These are phyloP conservation scores for Tenrec ecaudatus DNA, from an alignment of 2,113 vertebrate species.

Conservation along the genomic window DNA sequence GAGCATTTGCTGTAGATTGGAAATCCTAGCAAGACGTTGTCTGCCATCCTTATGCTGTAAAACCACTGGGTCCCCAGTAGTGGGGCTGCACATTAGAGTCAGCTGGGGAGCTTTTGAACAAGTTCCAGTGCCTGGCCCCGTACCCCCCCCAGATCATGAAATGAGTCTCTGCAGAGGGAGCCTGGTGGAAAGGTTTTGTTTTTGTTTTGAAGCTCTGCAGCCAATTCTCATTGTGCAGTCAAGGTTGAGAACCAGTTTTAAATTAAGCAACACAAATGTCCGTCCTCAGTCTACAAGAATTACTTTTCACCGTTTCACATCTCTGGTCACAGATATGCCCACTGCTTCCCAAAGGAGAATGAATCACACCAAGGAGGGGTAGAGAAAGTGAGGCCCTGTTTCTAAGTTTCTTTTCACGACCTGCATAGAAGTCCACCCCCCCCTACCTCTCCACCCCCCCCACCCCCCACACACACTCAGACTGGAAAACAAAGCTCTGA, in stretches of 20 bases:
- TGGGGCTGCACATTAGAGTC: constrained; percentile 30
- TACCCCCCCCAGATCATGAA: constrained; percentile 55
- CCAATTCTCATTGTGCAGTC: constrained; percentile 60
- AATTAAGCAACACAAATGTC: constrained; percentile 48
- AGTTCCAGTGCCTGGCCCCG: neutral
- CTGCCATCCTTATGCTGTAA: constrained; percentile 18
- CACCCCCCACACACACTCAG: no score
- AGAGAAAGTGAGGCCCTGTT: neutral
- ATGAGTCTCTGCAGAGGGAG: constrained; percentile 16
- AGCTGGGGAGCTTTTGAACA: constrained; percentile 50
- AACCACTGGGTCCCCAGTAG: constrained; percentile 54
- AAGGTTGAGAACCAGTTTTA: constrained; percentile 50
- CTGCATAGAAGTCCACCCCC: no score
- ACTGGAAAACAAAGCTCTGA: no score
- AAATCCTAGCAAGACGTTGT: constrained; percentile 18
- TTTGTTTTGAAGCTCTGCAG: constrained; percentile 44
- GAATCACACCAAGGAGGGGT: neutral
- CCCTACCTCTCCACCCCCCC: no score
- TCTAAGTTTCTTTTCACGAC: neutral
- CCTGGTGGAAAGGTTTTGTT: neutral
- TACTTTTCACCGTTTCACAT: neutral
- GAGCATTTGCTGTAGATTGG: neutral
- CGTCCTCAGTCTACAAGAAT: neutral
- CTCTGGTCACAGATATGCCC: neutral
- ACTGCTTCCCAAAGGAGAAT: constrained; percentile 34